Evolutionary conservation across 2,797 vertebrate species (phyloP), one percentile per base, ranked within the genome.

Genomic region (Hydrolagus colliei): DNA sequence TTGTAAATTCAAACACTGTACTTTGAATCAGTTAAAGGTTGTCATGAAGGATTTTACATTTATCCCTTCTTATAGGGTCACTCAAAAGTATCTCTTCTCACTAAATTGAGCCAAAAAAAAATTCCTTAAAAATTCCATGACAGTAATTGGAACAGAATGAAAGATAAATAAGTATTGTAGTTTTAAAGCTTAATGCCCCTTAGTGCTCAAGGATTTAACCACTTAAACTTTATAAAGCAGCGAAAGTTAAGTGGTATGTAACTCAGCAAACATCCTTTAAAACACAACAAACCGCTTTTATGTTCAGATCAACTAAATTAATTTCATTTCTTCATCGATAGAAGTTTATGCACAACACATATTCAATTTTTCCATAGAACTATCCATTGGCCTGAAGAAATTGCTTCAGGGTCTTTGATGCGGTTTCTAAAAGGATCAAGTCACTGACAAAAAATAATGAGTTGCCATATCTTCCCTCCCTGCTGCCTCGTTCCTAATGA

Each of bases 361-460:
- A 77, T 61, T 77, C 18, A 11, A 20, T 18, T 35, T 77, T 61
- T 59, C 75, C 18, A 77, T 77, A 35, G 41, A 77, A 77, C 18
- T 77, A 77, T 18, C 52, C 20, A 41, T 77, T 61, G n/a, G 75
- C 18, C 18, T 10, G 59, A 16, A 35, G 41, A 76, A 77, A 77
- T 59, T 52, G 41, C 75, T 59, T 77, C 12, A 77, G 52, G 61
- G 59, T 77, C 75, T 20, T 27, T 61, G 9, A 11, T 52, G 20
- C 41, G 59, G 9, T 52, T 10, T 77, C 20, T 71, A 77, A 52
- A 77, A 77, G 75, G 52, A n/a, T 77, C 41, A 77, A 77, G 75
- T 77, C 75, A 77, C 18, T 59, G 41, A 77, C 61, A 59, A 77
- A 77, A 20, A 61, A 59, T 41, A 61, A 77, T 77, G 75, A 61